Base-by-base conservation (phyloP, 2,797 vertebrate species). In the Pangasius sanitwongsei region DNA sequence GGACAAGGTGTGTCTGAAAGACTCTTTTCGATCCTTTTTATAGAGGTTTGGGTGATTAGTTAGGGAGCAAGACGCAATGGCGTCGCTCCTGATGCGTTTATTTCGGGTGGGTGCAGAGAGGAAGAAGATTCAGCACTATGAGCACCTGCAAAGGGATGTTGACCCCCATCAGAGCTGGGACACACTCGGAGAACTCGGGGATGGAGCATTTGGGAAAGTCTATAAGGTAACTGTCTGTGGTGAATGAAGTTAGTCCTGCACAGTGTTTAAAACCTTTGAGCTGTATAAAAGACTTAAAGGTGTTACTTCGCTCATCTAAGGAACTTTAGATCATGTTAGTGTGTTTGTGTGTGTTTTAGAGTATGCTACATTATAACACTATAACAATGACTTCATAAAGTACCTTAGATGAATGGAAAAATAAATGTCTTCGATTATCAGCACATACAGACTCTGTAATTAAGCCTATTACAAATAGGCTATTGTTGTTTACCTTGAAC, bases 201-300 rank as follows among this genome's bases (percentile, higher is more conserved):
- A 95, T 44, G 94, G 94, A 50, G 94, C 94, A 11, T 95, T 95
- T n/a, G 94, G 94, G 55, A 94, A 94, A 89, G 94, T 95, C 7
- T 94, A 93, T 88, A 95, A 95, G 94, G 94, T 95, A 89, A 82
- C 16, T 23, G 8, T 20, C n/a, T 53, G 28, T n/a, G 23, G 13
- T 41, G 57, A 61, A 15, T 37, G 57, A 61, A 41, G 57, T 31
- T 20, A 55, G 2, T 31, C 50, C 6, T 50, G 44, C 12, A 9
- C 23, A 6, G 69, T 25, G 37, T 72, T 72, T 41, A 72, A 41
- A 72, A 72, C 20, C 34, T 44, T 8, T n/a, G 48, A 55, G 15
- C 50, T 18, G 6, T 31, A 7, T 9, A 55, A 55, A 31, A 78
- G 25, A 77, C 25, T 77, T 48, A 25, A 50, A 50, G 41, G 5